Conservation (phyloP, 2,888 invertebrate species). For the Synergus japonicus region DNA sequence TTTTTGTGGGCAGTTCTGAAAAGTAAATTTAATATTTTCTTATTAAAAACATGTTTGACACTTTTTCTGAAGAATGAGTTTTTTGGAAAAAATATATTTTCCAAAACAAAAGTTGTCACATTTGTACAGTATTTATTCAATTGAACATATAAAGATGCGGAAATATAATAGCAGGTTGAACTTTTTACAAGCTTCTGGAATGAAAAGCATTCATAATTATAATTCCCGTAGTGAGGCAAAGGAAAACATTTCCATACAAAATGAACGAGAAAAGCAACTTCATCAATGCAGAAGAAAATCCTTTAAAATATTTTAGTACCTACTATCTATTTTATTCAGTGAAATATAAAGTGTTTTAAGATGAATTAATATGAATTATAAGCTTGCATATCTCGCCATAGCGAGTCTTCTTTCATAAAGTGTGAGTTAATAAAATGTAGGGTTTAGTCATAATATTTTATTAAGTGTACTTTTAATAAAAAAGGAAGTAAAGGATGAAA, state of each 20-base stretch:
- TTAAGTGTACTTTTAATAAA: neutral
- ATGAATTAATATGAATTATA: too few species aligned
- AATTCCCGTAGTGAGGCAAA: neutral
- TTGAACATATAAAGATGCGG: neutral
- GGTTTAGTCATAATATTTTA: neutral
- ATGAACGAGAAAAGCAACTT: neutral
- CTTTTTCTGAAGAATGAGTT: neutral
- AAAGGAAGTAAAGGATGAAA: neutral
- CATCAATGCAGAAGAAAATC: neutral
- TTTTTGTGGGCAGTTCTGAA: slow-evolving; percentile 71
- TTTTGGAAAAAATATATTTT: neutral
- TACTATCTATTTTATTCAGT: too few species aligned
- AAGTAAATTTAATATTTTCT: slow-evolving; percentile 42
- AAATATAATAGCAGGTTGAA: neutral
- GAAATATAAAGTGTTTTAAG: too few species aligned
- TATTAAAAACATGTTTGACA: too few species aligned
- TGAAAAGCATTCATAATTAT: slow-evolving; percentile 17
- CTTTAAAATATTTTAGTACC: neutral
- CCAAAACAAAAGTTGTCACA: neutral
- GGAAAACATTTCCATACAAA: neutral
- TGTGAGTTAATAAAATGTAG: neutral
- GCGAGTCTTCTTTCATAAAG: too few species aligned
- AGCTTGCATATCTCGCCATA: too few species aligned
- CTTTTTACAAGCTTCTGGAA: neutral
- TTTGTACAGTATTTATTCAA: neutral